Conservation (phyloP, 2,888 invertebrate genomes). For the Lomographa bimaculata region DNA sequence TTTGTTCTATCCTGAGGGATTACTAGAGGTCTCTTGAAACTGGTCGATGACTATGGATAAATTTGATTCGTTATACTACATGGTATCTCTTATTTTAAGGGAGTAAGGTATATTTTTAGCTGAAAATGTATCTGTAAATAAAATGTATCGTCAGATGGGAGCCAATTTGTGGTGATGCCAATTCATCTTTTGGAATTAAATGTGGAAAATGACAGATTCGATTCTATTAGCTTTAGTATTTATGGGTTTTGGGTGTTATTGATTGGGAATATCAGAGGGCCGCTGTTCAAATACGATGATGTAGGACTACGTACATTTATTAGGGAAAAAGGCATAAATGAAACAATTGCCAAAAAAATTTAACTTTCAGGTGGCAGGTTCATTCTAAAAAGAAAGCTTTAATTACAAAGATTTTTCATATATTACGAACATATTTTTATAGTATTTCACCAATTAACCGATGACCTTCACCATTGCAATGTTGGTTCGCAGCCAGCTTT, state of each 20-base stretch:
- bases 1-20: neutral
- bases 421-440: too few relatives aligned
- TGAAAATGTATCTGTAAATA: constrained; percentile 23
- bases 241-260: constrained; percentile 25
- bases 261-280: constrained; percentile 38
- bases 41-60: constrained; percentile 17
- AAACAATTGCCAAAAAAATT: too few relatives aligned
- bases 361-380: too few relatives aligned
- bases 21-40: constrained; percentile 20
- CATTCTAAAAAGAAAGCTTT: too few relatives aligned
- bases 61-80: neutral
- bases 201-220: constrained; percentile 54
- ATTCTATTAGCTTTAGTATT: constrained; percentile 51
- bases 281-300: too few relatives aligned
- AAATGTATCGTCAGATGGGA: constrained; percentile 49
- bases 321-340: too few relatives aligned
- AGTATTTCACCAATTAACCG: too few relatives aligned
- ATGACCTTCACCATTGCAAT: too few relatives aligned
- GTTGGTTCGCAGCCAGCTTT: too few relatives aligned
- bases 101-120: constrained; percentile 30
- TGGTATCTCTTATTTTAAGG: constrained; percentile 4
- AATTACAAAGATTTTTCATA: too few relatives aligned
- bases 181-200: constrained; percentile 69
- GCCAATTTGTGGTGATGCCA: constrained; percentile 67
- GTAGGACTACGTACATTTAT: too few relatives aligned